These are phyloP conservation scores for Cyclophora punctaria DNA, from an alignment of 2,888 invertebrate genomes.

Conservation along the genomic window DNA sequence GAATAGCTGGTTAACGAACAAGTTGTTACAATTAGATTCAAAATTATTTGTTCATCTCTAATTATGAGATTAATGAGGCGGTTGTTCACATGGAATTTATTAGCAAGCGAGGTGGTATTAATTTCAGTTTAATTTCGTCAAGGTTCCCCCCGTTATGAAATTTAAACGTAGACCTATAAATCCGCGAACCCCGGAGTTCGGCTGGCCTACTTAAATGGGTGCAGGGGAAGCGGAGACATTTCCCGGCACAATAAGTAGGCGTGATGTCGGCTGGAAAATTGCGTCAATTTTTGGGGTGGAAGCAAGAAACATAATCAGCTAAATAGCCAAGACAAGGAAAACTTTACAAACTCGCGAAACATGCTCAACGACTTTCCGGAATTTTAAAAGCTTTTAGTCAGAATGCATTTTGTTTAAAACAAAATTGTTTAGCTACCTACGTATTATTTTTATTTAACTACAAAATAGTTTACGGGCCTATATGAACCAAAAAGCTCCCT, in stretches of 20 bases:
- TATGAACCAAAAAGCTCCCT: too few species aligned
- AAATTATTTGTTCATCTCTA: neutral
- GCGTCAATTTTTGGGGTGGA: slow-evolving; percentile 52
- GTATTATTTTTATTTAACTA: too few species aligned
- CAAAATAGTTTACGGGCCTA: too few species aligned
- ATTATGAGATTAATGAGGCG: slow-evolving; percentile 1
- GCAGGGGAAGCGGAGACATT: slow-evolving; percentile 47
- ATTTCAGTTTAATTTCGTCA: slow-evolving; percentile 25
- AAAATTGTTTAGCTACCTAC: too few species aligned
- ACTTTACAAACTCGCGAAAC: slow-evolving; percentile 22
- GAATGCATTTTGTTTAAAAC: neutral
- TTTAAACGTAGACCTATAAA: slow-evolving; percentile 45
- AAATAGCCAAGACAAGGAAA: slow-evolving; percentile 44
- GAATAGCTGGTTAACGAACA: too few species aligned
- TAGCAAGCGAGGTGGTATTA: slow-evolving; percentile 16
- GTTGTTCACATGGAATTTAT: slow-evolving; percentile 16
- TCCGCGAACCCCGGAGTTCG: slow-evolving; percentile 35
- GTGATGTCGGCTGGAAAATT: slow-evolving; percentile 64
- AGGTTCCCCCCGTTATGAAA: slow-evolving; percentile 38
- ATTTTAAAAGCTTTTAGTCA: slow-evolving; percentile 2
- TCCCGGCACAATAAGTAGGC: slow-evolving; percentile 58
- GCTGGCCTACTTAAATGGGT: slow-evolving; percentile 48
- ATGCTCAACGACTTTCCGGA: slow-evolving; percentile 11
- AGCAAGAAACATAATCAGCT: slow-evolving; percentile 42
- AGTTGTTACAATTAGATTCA: too few species aligned